Percentiles rank a stretch among this genome's conserved stretches.
Evolutionary conservation across 2,888 invertebrate species (phyloP).

Genomic region (Mechanitis mazaeus): DNA sequence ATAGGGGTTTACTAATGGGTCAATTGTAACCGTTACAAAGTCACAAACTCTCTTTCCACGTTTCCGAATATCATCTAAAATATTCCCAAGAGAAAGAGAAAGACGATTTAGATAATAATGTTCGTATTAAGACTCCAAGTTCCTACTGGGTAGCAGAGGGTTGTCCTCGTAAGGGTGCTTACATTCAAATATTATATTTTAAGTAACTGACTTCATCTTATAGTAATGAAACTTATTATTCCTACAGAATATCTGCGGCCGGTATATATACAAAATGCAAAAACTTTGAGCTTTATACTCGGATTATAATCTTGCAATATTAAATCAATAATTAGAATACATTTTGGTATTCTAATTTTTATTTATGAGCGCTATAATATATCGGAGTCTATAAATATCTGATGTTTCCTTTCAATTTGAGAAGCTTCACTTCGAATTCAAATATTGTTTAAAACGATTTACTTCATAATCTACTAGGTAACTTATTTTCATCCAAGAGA

Average conservation of each 20-base stretch:
- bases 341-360: constrained; percentile 7
- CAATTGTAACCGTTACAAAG: too few species aligned
- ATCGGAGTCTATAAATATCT: too few species aligned
- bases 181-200: constrained; percentile 30
- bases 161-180: constrained; percentile 22
- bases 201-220: constrained; percentile 29
- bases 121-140: constrained; percentile 1
- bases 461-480: too few species aligned
- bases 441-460: too few species aligned
- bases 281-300: constrained; percentile 19
- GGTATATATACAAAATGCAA: constrained; percentile 33
- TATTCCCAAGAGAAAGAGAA: neutral
- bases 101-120: neutral
- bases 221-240: constrained; percentile 37
- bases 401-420: too few species aligned
- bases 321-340: constrained; percentile 3
- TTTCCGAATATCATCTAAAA: neutral
- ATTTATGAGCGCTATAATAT: neutral
- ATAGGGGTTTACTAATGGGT: too few species aligned
- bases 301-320: too few species aligned
- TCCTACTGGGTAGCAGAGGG: constrained; percentile 6
- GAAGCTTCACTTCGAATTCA: too few species aligned
- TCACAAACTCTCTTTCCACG: neutral
- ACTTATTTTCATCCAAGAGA: too few species aligned
- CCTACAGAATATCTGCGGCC: constrained; percentile 33